Conservation (phyloP, 2,797 vertebrate species). For the Ptychadena robeensis region DNA sequence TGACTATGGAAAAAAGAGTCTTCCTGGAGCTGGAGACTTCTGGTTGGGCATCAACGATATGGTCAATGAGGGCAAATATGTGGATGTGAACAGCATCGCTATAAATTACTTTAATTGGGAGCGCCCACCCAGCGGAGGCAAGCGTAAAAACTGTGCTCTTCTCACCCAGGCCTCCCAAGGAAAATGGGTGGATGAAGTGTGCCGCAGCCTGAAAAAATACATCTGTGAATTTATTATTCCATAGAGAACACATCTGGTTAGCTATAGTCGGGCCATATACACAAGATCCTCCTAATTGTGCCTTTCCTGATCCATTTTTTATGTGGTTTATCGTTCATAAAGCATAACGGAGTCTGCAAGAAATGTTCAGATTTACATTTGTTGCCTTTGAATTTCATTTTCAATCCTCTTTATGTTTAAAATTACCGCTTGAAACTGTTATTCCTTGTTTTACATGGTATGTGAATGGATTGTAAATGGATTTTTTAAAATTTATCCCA, state of each 20-base stretch:
- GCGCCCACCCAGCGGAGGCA: constrained; percentile 87
- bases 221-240: constrained; percentile 95
- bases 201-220: constrained; percentile 89
- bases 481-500: not conserved
- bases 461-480: not conserved
- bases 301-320: not conserved
- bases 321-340: not conserved
- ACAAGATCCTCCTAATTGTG: not conserved
- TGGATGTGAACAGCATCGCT: constrained; percentile 88
- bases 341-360: not conserved
- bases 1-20: constrained; percentile 86
- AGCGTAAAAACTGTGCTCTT: constrained; percentile 88
- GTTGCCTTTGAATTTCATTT: not conserved
- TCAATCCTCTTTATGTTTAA: not conserved
- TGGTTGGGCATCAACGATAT: constrained; percentile 96
- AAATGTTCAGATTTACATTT: too few relatives aligned
- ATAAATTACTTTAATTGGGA: constrained; percentile 92
- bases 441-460: not conserved
- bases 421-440: not conserved
- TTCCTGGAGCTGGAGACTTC: constrained; percentile 81
- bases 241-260: constrained; percentile 63
- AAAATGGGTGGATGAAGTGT: constrained; percentile 92
- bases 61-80: constrained; percentile 89
- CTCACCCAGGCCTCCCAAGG: constrained; percentile 87
- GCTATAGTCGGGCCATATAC: not conserved